A percentile compares a stretch with the other conserved stretches of the same genome.
These are phyloP conservation scores for Pseudorectes ferrugineus DNA, from an alignment of 2,113 vertebrate species.

Conservation along the genomic window DNA sequence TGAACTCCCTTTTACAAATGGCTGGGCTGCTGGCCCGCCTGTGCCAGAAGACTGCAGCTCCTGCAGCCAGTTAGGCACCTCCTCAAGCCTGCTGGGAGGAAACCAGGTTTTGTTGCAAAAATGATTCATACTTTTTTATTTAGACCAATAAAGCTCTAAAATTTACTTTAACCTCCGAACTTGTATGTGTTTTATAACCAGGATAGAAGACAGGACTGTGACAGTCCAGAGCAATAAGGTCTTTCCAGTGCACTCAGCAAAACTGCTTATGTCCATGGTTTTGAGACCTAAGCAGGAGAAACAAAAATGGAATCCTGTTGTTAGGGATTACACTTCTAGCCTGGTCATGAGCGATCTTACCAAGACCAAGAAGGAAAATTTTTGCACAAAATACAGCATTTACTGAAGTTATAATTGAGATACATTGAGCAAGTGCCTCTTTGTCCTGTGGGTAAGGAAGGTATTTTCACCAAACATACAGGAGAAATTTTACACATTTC, in stretches of 20 bases:
- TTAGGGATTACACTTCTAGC: neutral
- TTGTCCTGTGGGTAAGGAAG: neutral
- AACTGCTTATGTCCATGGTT: neutral
- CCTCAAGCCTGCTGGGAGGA: neutral
- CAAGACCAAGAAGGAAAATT: neutral
- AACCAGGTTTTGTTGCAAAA: neutral
- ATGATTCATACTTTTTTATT: neutral
- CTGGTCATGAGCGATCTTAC: neutral
- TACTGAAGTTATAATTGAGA: neutral
- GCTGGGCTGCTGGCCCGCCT: constrained; percentile 89
- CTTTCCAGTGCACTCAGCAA: neutral
- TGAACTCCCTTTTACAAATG: constrained; percentile 94
- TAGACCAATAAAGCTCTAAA: constrained; percentile 37
- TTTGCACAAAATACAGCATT: neutral
- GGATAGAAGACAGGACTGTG: neutral
- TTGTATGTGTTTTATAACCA: neutral
- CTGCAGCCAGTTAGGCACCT: constrained; percentile 72
- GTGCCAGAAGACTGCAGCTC: constrained; percentile 85
- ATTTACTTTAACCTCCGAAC: neutral
- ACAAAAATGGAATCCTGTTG: neutral
- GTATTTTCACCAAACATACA: neutral
- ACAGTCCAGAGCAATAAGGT: neutral
- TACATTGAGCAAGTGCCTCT: neutral
- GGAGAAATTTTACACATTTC: neutral
- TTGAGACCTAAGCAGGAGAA: neutral